These are phyloP conservation scores for Quadriops clusia DNA, from an alignment of 2,888 invertebrate species.

Conservation along the genomic window DNA sequence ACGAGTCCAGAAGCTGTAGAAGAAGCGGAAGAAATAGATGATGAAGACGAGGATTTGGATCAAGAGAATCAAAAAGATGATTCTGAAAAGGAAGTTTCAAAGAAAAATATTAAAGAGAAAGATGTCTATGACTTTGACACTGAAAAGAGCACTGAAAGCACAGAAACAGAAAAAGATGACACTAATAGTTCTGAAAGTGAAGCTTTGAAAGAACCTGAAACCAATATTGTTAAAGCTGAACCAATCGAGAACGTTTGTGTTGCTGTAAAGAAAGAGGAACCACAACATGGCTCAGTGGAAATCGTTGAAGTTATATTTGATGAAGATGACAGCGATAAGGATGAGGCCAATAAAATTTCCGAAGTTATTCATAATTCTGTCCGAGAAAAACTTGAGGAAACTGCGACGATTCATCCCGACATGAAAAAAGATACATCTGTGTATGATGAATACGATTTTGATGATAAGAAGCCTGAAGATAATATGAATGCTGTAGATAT, in stretches of 20 bases:
- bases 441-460: slow-evolving; percentile 19
- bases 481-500: slow-evolving; percentile 14
- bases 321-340: slow-evolving; percentile 30
- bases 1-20: neutral
- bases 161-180: no score
- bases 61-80: slow-evolving; percentile 21
- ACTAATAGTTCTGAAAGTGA: no score
- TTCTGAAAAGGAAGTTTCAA: slow-evolving; percentile 18
- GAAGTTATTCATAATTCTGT: slow-evolving; percentile 27
- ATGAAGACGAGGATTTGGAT: slow-evolving; percentile 9
- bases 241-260: no score
- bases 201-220: no score
- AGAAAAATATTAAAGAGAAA: no score
- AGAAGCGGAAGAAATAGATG: no score
- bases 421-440: slow-evolving; percentile 16
- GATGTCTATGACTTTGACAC: no score
- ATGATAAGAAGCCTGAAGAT: slow-evolving; percentile 15
- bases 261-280: no score
- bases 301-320: slow-evolving; percentile 37
- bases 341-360: slow-evolving; percentile 30
- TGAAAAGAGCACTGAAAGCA: no score
- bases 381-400: slow-evolving; percentile 7
- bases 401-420: slow-evolving; percentile 9
- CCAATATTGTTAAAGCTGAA: no score
- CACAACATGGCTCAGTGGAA: slow-evolving; percentile 27